A percentile compares a stretch with the other conserved stretches of the same genome.
Conservation (phyloP, 2,113 vertebrate genomes). For the Callopanchax toddi region DNA sequence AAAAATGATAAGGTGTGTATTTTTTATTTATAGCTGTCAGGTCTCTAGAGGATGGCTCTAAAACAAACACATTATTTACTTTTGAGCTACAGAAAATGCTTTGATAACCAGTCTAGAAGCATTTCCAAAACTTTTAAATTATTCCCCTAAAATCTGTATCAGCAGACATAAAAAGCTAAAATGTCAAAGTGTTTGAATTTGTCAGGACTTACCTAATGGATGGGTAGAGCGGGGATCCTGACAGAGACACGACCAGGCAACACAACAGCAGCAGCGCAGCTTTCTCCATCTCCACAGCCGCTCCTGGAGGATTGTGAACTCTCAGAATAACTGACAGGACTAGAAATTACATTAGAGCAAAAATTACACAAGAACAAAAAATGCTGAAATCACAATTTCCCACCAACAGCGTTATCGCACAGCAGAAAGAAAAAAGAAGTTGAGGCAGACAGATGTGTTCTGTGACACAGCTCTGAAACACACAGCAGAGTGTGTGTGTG, state of each 20-base stretch:
- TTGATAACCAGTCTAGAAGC: neutral
- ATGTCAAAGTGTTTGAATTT: neutral
- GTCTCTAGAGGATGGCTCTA: neutral
- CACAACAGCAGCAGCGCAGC: constrained; percentile 83
- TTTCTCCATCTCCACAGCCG: constrained; percentile 83
- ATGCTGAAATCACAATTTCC: constrained; percentile 60
- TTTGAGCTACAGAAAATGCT: neutral
- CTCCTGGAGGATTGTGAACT: constrained; percentile 51
- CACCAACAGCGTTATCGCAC: constrained; percentile 33
- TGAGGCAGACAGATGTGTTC: constrained; percentile 13
- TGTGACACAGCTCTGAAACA: neutral
- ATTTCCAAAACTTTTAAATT: constrained; percentile 10
- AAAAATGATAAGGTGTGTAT: neutral
- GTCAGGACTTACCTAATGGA: constrained; percentile 84
- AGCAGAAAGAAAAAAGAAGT: constrained; percentile 31
- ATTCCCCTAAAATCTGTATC: neutral
- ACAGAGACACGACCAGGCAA: constrained; percentile 81
- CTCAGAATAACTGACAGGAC: constrained; percentile 52
- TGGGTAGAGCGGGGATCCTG: constrained; percentile 82
- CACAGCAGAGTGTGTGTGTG: neutral
- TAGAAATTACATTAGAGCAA: constrained; percentile 62
- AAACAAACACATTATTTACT: neutral
- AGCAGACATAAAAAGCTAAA: neutral
- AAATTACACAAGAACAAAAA: too few species aligned
- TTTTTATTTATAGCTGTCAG: neutral